Base-by-base conservation (phyloP, 2,797 vertebrate genomes). In the Lithobates sylvaticus region DNA sequence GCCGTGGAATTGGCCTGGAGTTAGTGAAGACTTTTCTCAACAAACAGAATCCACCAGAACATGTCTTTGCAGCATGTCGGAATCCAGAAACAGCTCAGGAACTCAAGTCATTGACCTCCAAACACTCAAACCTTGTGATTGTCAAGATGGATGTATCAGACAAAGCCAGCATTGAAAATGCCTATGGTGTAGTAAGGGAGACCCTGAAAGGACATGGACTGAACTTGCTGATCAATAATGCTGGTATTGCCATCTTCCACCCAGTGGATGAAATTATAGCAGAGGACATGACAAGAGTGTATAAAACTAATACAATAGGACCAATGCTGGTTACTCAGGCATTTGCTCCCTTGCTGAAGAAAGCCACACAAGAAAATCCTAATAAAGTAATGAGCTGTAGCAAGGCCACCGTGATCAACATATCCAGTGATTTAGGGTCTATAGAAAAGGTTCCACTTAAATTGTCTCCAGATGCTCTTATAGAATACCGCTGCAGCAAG, bases 241-340 rank as follows among this genome's bases (percentile, higher is more conserved):
- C 90, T 34, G 90, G 50, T 0, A 44, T 32, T 0, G 0, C 0
- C 0, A 69, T 2, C 0, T 0, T 0, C 0, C 47, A 0, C 0
- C 0, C 0, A 0, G 26, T 90, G 0, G 84, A 81, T 0, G 0
- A 0, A 0, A 69, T 88, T 18, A 91, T 34, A 0, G 0, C 1
- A 2, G 84, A 90, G 61, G 0, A 0, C 0, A 89, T 91, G 91
- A 61, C 0, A 0, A 0, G 16, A 5, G 0, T 5, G 26, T 90
- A 90, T 44, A 79, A 54, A 44, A 89, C 84, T 10, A 90, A 91
- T 79, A 85, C 77, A 0, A 0, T 16, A 5, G 88, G 64, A 2
- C 47, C 90, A 0, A 0, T 91, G 36, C 29, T 91, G 58, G 0
- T 90, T 47, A 78, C 89, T 18, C 89, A 90, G 87, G 88, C 2